Base-by-base conservation (phyloP, 2,113 vertebrate species). In the Psilopsiagon aurifrons region DNA sequence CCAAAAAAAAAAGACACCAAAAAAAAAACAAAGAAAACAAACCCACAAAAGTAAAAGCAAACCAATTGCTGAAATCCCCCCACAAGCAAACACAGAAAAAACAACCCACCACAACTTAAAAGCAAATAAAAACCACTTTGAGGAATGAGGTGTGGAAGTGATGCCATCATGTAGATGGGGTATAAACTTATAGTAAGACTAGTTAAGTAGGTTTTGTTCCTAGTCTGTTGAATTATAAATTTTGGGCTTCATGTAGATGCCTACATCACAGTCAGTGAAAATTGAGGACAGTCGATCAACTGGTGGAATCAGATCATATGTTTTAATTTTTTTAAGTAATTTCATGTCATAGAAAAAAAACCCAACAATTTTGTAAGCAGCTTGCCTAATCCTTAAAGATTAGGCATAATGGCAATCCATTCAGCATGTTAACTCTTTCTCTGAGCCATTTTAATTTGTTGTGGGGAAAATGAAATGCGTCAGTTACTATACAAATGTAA, bases 361-460 rank as follows among this genome's bases (percentile, higher is more conserved):
- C 1, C 16, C n/a, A 15, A 85, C 37, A 75, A 67, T 79, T 85
- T 77, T 89, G 28, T 85, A 87, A 89, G 17, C 35, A 52, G 52
- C 10, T 96, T 94, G 37, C 60, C 63, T 94, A 88, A 95, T 95
- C 85, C 90, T 73, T 4, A 23, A 28, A 80, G 88, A 93, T 93
- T 88, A 90, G 29, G 54, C 54, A 13, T 55, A 55, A 55, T 55
- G 54, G 20, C 18, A 92, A 63, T 87, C 27, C 67, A 13, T 92
- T 76, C 89, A 77, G 67, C 69, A 52, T 17, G 57, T 41, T 82
- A 90, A 78, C 55, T 77, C 71, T 76, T 88, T 91, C 71, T 86
- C 68, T 95, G 91, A 92, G 83, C 52, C 87, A 35, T 88, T 95
- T 91, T 93, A 94, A 92, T 95, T 57, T 90, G 52, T 64, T 92